Evolutionary conservation across 2,888 invertebrate genomes (phyloP), one percentile per base, ranked within the genome.

Genomic region (Chrysolina americana): DNA sequence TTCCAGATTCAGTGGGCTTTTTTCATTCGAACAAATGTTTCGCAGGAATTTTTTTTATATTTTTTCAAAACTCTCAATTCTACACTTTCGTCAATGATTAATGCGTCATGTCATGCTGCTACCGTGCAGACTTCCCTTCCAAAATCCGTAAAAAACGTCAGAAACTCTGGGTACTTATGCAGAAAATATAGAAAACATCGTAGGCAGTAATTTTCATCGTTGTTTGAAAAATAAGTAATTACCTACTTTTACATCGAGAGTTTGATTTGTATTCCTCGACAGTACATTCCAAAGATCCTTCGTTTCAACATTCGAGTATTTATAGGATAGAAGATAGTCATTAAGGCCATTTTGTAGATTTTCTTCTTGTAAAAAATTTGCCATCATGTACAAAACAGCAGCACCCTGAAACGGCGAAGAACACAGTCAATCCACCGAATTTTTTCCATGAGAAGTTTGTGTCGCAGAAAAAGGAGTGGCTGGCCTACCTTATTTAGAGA

Each of bases 231-330:
- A 53, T 21, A 53, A 53, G 19, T 53, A 19, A 53, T 68, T 70
- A 76, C 81, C 82, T 87, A 92, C 92, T 88, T 92, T 92, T 59
- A 92, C 91, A 83, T 92, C 91, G 76, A 92, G 88, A 2, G 91
- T 89, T 76, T 91, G 89, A 83, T 92, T 92, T 0, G 91, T 90
- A 80, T 91, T 93, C 84, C 91, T 90, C 74, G 92, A 92, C 78
- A 95, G 90, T 48, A 92, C 91, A 65, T 91, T 87, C 97, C 97
- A 98, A 0, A 98, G 90, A 85, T 97, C 96, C 81, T 94, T 89
- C 6, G 93, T 93, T 76, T 94, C 94, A 11, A 95, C 94, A 85
- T 93, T 95, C 63, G 89, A 89, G 86, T 91, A 95, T 80, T 92
- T 91, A 85, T 93, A 93, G 59, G 89, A 90, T 77, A 90, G 92